These are phyloP conservation scores for Orchesella cincta DNA, from an alignment of 1,140 invertebrate species.

Conservation along the genomic window DNA sequence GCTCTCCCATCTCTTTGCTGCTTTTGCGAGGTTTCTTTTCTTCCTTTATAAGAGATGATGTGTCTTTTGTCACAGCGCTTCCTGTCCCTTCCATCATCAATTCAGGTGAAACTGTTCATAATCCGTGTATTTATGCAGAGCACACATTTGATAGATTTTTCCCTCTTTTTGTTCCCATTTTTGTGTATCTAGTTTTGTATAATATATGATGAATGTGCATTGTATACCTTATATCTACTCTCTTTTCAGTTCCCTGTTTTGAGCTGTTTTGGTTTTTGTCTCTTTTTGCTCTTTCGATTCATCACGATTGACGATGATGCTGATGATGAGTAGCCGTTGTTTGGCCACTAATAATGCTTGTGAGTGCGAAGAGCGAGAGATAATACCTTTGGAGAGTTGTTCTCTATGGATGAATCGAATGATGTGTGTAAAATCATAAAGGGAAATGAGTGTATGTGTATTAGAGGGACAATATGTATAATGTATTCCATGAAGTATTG, in stretches of 20 bases:
- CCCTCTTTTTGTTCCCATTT: too few species aligned
- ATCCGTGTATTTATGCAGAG: conserved; percentile 4
- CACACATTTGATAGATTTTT: conserved; percentile 7
- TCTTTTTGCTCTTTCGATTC: neutral
- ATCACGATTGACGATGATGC: neutral
- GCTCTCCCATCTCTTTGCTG: neutral
- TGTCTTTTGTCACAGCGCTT: conserved; percentile 26
- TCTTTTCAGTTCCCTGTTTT: neutral
- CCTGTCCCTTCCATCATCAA: conserved; percentile 15
- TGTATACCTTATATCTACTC: neutral
- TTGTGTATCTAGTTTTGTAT: too few species aligned
- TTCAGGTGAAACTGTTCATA: conserved; percentile 28
- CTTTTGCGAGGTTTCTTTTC: conserved; percentile 16
- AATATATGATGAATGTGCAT: neutral
- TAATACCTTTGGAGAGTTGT: conserved; percentile 19
- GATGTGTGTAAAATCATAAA: neutral
- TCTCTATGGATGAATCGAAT: neutral
- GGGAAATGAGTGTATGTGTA: neutral
- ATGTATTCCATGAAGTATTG: conserved; percentile 23
- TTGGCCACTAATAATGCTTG: conserved; percentile 12
- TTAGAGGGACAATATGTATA: conserved; percentile 6
- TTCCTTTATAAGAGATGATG: conserved; percentile 15
- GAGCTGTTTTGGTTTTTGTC: conserved; percentile 28
- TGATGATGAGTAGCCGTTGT: conserved; percentile 15
- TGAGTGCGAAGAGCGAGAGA: neutral